Evolutionary conservation across 2,888 invertebrate genomes (phyloP), one percentile per base, ranked within the genome.

Genomic region (Iselma pallidipennis): DNA sequence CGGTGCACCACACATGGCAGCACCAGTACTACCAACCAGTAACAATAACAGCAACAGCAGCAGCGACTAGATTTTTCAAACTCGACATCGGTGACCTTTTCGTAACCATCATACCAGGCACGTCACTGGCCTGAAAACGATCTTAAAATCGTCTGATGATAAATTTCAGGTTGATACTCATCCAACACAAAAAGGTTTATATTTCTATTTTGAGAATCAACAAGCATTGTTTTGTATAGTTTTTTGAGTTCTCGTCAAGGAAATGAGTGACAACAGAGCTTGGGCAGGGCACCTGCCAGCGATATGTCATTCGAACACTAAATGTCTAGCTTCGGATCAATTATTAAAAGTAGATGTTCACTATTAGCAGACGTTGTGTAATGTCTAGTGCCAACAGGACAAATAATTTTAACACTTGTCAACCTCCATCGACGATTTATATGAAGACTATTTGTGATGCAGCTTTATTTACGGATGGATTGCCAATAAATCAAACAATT

Each of bases 361-460:
- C 67, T 66, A 68, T 68, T 70, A 67, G 69, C 57, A 66, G 66
- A 64, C 66, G 71, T 68, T 69, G 72, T 70, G 69, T 71, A 69
- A 70, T 65, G 64, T 63, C 65, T 63, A 66, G 60, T 67, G 68
- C 66, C 68, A 69, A 68, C 68, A 69, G 66, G 67, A 69, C 67
- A 68, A 73, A 71, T 72, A 72, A 73, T 73, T 75, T 72, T 70
- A 71, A 72, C 71, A 71, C 66, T 69, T 74, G 75, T 73, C 74
- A 73, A 66, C 65, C 66, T 67, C 59, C 61, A 62, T 67, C 65
- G 68, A 71, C 71, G 69, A 74, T 74, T 73, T 72, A 74, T 73
- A 69, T 59, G 14, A 33, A 33, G 33, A 33, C 33, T 33, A 37
- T 37, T 37, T 37, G 37, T 16, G 16, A 37, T 37, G 37, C 37